phyloP scores from a whole-genome alignment of 2,113 vertebrate species.

The Corvus cornix region DNA sequence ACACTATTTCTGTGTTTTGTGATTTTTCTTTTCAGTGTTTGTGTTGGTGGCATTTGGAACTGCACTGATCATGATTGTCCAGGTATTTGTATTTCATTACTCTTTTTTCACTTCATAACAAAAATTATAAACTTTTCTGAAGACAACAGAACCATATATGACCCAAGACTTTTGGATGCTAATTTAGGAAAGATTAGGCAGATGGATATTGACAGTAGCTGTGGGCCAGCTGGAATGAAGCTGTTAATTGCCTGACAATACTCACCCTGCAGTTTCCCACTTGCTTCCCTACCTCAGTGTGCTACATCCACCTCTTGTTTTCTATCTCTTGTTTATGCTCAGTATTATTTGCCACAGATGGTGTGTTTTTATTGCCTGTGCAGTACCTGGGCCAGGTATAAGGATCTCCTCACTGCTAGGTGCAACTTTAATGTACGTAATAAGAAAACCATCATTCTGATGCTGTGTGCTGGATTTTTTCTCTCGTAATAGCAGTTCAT shows the following conservation, averaged over 20 bases:
- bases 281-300: not conserved
- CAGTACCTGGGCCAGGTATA: not conserved
- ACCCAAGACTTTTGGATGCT: not conserved
- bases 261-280: not conserved
- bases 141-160: not conserved
- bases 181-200: not conserved
- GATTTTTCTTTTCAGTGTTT: constrained; percentile 79
- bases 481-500: not conserved
- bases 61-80: constrained; percentile 96
- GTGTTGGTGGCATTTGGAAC: constrained; percentile 92
- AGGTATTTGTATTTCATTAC: constrained; percentile 77
- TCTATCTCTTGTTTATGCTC: not conserved
- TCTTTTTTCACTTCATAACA: not conserved
- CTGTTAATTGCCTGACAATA: not conserved
- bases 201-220: not conserved
- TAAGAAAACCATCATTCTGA: not conserved
- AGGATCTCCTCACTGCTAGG: not conserved
- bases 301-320: not conserved
- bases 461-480: not conserved
- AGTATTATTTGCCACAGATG: not conserved
- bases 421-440: not conserved
- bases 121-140: not conserved
- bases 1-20: not conserved
- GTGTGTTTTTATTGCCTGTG: not conserved
- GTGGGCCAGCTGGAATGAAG: not conserved